Evolutionary conservation across 2,797 vertebrate genomes (phyloP), one percentile per base, ranked within the genome.

Genomic region (Anableps anableps): DNA sequence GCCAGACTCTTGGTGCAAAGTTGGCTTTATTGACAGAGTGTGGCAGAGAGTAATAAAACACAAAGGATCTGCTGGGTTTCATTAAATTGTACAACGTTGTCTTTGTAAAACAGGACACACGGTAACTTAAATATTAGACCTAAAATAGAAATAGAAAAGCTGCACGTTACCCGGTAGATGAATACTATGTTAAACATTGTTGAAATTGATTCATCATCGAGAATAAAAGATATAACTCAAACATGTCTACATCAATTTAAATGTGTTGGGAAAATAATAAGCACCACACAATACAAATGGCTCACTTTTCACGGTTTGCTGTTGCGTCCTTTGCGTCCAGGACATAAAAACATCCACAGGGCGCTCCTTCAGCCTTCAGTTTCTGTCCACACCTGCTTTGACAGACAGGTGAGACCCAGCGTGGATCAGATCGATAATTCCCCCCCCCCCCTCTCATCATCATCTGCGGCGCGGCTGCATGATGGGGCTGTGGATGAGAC

Each of bases 371-470:
- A 8, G 79, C 38, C 70, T 91, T 86, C 91, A 87, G 85, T 73
- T 19, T 43, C 51, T 74, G 16, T 19, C 85, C 80, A 78, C 79
- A 80, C 82, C 36, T 75, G 76, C 19, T 38, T 17, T 64, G 79
- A 77, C 73, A n/a, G 89, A 85, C 91, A 91, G 90, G 89, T 92
- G 90, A 89, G 81, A 79, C 85, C 82, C 79, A 79, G 83, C 86
- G 85, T 86, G 91, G 85, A 90, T 85, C 80, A 41, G 77, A 74
- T 89, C 83, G 83, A 90, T 92, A 92, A 88, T 82, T 86, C 85
- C 87, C 85, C 29, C 16, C 29, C 29, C 17, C 19, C 1, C 9
- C 11, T 14, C 11, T 16, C 31, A 4, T 79, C 87, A 60, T 68
- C 76, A 50, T 75, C 80, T 64, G 72, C 31, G 41, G 73, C 72